Percentiles rank a stretch among this genome's conserved stretches.
Evolutionary conservation across 1,140 invertebrate species (phyloP).

Genomic region (Sitobion miscanthi): DNA sequence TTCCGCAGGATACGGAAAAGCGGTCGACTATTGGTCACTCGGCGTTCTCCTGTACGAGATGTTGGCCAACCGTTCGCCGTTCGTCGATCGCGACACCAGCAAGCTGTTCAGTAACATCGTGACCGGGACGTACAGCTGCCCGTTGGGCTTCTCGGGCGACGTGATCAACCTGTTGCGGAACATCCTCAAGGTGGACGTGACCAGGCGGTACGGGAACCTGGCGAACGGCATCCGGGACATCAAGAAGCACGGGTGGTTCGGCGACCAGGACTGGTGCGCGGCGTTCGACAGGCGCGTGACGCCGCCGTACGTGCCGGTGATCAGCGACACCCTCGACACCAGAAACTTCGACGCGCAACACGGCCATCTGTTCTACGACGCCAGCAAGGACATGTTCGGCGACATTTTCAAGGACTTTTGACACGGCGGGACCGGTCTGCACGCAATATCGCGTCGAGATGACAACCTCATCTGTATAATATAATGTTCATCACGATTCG

Average conservation of each 20-base stretch:
- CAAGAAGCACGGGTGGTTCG: slow-evolving; percentile 66
- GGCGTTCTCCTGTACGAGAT: slow-evolving; percentile 88
- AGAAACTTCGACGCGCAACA: background rate
- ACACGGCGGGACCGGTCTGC: background rate
- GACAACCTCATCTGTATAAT: no score
- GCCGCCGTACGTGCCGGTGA: background rate
- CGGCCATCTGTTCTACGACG: background rate
- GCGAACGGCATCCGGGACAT: slow-evolving; percentile 78
- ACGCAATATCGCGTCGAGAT: no score
- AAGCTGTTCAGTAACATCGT: slow-evolving; percentile 91
- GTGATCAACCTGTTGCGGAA: slow-evolving; percentile 87
- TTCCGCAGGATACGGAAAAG: slow-evolving; percentile 86
- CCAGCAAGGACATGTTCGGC: background rate
- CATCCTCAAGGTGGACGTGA: slow-evolving; percentile 84
- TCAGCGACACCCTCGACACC: background rate
- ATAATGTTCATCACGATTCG: background rate
- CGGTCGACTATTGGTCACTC: slow-evolving; percentile 97
- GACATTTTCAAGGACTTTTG: slow-evolving; percentile 35
- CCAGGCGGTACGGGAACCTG: slow-evolving; percentile 86
- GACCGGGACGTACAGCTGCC: slow-evolving; percentile 74
- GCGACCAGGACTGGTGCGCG: background rate
- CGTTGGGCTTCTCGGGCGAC: slow-evolving; percentile 73
- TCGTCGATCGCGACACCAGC: slow-evolving; percentile 82
- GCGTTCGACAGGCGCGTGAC: background rate
- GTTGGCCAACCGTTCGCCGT: slow-evolving; percentile 83